These are phyloP conservation scores for Megaceryle alcyon DNA, from an alignment of 2,797 vertebrate species.

Conservation along the genomic window DNA sequence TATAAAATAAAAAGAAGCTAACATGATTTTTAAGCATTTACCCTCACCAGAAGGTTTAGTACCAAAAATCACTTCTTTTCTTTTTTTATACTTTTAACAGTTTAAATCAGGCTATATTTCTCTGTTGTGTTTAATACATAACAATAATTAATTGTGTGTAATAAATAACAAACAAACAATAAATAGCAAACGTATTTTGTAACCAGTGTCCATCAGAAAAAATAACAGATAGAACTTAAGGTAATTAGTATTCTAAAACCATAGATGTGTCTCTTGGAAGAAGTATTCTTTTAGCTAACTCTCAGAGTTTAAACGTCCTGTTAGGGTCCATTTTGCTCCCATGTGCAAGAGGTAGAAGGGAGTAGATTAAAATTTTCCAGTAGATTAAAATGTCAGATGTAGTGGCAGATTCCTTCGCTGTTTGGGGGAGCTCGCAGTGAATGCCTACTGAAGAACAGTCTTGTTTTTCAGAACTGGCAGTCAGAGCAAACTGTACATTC, in stretches of 20 bases:
- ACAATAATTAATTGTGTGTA: too few relatives aligned
- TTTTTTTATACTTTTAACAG: not conserved
- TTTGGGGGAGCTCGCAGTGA: not conserved
- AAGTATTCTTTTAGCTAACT: not conserved
- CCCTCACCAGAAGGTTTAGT: not conserved
- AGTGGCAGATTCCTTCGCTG: not conserved
- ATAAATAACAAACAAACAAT: too few relatives aligned
- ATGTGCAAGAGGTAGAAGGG: not conserved
- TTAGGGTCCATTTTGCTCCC: not conserved
- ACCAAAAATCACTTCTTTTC: not conserved
- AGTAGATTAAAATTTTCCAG: not conserved
- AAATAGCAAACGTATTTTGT: not conserved
- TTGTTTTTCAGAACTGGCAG: not conserved
- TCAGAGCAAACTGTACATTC: not conserved
- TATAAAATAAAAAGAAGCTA: not conserved
- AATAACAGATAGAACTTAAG: not conserved
- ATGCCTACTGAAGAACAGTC: not conserved
- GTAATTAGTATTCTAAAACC: not conserved
- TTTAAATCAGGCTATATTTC: not conserved
- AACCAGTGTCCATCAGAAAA: not conserved
- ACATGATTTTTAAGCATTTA: not conserved
- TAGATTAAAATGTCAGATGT: not conserved
- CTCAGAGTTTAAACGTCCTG: not conserved
- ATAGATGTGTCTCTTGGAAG: not conserved
- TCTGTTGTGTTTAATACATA: not conserved